phyloP scores from a whole-genome alignment of 2,888 invertebrate genomes.

The Caenorhabditis sp. region DNA sequence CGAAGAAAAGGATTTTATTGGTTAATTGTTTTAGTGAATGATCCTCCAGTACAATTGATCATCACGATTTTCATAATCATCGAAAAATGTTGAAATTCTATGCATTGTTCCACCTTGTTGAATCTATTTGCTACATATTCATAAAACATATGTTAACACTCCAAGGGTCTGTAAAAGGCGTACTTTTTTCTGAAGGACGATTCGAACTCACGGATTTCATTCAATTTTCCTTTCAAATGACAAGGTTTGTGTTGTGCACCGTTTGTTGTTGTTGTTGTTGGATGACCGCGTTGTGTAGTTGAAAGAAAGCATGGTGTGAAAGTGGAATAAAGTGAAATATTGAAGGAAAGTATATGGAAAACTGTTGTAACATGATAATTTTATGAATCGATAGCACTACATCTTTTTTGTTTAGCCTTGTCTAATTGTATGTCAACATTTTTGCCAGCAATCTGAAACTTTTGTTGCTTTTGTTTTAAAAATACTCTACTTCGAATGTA shows the following conservation, averaged over 20 bases:
- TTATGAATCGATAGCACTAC: not conserved
- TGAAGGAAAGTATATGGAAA: not conserved
- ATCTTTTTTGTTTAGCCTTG: not conserved
- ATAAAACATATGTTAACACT: not conserved
- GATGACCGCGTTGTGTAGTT: not conserved
- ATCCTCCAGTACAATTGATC: slow-evolving; percentile 7
- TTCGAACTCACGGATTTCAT: not conserved
- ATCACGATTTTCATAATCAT: not conserved
- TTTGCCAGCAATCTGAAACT: not conserved
- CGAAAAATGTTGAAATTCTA: slow-evolving; percentile 7
- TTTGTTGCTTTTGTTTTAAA: not conserved
- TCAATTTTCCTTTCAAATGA: not conserved
- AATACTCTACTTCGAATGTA: not conserved
- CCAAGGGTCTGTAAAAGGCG: not conserved
- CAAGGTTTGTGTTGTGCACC: not conserved
- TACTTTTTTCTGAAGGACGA: not conserved
- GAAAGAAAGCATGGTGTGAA: not conserved
- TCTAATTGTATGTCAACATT: not conserved
- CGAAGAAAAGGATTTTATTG: slow-evolving; percentile 11
- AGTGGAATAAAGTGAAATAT: not conserved
- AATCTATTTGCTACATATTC: not conserved
- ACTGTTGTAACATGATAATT: not conserved
- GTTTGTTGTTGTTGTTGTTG: no score
- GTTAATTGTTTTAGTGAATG: slow-evolving; percentile 6
- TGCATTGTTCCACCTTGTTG: not conserved